These are phyloP conservation scores for Drosophila pseudotalamancana DNA, from an alignment of 2,888 invertebrate species.

Conservation along the genomic window DNA sequence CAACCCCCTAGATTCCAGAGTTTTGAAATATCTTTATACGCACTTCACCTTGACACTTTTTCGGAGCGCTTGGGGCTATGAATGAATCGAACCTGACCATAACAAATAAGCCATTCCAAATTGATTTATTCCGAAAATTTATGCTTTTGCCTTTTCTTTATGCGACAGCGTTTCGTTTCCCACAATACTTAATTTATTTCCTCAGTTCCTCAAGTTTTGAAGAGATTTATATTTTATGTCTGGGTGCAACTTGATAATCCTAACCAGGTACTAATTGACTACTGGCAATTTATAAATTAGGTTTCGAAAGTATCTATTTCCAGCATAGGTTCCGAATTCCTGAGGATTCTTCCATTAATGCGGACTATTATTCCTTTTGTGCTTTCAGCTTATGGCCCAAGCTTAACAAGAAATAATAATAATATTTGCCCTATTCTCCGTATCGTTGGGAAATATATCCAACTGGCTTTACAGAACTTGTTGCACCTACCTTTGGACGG, in stretches of 20 bases:
- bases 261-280: too few species aligned
- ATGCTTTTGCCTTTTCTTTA: background rate
- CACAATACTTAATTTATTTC: background rate
- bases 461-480: background rate
- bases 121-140: slow-evolving; percentile 33
- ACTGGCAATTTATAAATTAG: too few species aligned
- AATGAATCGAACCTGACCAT: slow-evolving; percentile 52
- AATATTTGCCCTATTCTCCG: too few species aligned
- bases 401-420: too few species aligned
- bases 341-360: too few species aligned
- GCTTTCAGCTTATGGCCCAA: too few species aligned
- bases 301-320: too few species aligned
- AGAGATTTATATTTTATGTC: background rate
- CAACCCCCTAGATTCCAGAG: background rate
- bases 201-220: background rate
- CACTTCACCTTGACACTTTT: slow-evolving; percentile 76
- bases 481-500: slow-evolving; percentile 74
- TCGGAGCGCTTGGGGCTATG: background rate
- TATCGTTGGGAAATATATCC: too few species aligned
- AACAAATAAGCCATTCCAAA: slow-evolving; percentile 43
- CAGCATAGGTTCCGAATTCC: too few species aligned
- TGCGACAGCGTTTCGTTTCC: background rate
- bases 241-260: too few species aligned
- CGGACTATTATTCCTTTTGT: too few species aligned
- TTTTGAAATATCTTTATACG: slow-evolving; percentile 22